phyloP scores from a whole-genome alignment of 2,888 invertebrate genomes.

The Idaea dimidiata region DNA sequence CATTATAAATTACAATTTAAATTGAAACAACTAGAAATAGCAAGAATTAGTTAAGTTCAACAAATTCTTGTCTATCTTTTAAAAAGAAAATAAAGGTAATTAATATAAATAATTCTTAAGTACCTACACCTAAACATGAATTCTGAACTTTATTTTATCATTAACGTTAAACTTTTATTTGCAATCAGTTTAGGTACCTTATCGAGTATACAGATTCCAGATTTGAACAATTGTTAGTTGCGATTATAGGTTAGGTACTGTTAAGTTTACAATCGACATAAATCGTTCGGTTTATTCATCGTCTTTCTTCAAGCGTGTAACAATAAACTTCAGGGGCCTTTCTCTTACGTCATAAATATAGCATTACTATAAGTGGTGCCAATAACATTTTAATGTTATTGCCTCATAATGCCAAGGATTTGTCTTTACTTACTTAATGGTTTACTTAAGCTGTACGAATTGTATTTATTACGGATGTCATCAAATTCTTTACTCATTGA shows the following conservation, averaged over 20 bases:
- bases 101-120: too few relatives aligned
- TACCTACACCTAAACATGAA: too few relatives aligned
- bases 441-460: slow-evolving; percentile 18
- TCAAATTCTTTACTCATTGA: slow-evolving; percentile 13
- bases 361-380: slow-evolving; percentile 66
- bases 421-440: slow-evolving; percentile 36
- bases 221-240: slow-evolving; percentile 39
- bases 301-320: slow-evolving; percentile 60
- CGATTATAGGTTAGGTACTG: slow-evolving; percentile 42
- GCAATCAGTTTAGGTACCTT: neutral
- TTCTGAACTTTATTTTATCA: neutral
- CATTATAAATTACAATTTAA: too few relatives aligned
- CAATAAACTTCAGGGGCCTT: slow-evolving; percentile 62
- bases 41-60: too few relatives aligned
- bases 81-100: too few relatives aligned
- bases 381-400: slow-evolving; percentile 68
- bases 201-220: neutral
- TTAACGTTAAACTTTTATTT: neutral
- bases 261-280: slow-evolving; percentile 59
- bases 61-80: too few relatives aligned
- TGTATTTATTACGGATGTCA: slow-evolving; percentile 13
- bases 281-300: slow-evolving; percentile 66
- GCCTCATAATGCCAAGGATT: slow-evolving; percentile 42
- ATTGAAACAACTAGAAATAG: too few relatives aligned
- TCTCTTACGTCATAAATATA: slow-evolving; percentile 68